Evolutionary conservation across 2,888 invertebrate species (phyloP), one percentile per base, ranked within the genome.

Genomic region (Endomychus coccineus): DNA sequence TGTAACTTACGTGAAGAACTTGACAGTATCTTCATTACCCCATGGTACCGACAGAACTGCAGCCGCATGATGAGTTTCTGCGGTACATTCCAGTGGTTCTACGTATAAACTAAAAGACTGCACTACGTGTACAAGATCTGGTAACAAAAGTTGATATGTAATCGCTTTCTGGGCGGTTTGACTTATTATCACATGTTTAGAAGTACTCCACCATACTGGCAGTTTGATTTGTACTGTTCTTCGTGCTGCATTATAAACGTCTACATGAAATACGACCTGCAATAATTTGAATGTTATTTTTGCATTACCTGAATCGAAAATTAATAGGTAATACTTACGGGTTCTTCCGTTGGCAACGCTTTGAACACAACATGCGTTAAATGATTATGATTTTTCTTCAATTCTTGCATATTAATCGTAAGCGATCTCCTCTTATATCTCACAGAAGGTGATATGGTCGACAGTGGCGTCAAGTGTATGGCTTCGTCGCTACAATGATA

Each of bases 311-410:
- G 3, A 21, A 14, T 11, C 3, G 21, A 22, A 31, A 4, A 12
- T 17, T 17, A 11, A 4, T 11, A 22, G 12, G 19, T 21, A 34
- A 40, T 33, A 66, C 68, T 61, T 67, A 76, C 77, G 54, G 73
- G 71, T 61, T 75, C 75, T 47, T 64, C 69, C 9, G 74, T 74
- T 6, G 80, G 76, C 15, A 75, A 71, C 14, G 85, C 71, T 58
- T 74, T 75, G 14, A 88, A 68, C 6, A 87, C 59, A 3, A 88
- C 67, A 58, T 89, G 87, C 0, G 83, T 77, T 70, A 78, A 77
- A 0, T 70, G 68, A 24, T 51, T 50, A 42, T 74, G 62, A 1
- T 64, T 63, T 33, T 71, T 66, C 44, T 71, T 73, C 5, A 87
- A 52, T 39, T 73, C 71, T 22, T 77, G 71, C 27, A 86, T 61